A percentile compares a stretch with the other conserved stretches of the same genome.
These are phyloP conservation scores for Acrocephalus scirpaceus DNA, from an alignment of 2,797 vertebrate species.

Conservation along the genomic window DNA sequence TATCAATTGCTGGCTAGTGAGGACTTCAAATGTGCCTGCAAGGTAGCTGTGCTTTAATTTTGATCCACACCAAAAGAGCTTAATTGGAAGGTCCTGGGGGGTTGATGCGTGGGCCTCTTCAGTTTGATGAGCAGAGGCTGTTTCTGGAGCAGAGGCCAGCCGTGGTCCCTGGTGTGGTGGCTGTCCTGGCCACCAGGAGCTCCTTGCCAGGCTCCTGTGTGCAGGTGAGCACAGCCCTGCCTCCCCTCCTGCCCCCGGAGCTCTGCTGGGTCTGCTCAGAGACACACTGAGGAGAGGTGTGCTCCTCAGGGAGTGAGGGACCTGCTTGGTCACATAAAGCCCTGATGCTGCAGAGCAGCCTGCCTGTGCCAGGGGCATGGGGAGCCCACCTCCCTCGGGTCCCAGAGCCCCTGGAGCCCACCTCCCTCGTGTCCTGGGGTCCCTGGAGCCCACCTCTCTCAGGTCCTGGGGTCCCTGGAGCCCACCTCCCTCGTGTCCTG, in stretches of 20 bases:
- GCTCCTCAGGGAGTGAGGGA: accelerated
- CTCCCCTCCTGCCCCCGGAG: accelerated
- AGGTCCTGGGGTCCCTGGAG: background rate
- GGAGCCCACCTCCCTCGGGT: background rate
- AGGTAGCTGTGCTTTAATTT: background rate
- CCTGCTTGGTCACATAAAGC: background rate
- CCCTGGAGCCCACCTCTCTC: too few relatives aligned
- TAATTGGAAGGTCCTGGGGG: background rate
- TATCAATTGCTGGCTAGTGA: background rate
- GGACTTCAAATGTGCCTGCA: background rate
- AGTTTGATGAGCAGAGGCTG: background rate
- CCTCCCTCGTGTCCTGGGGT: too few relatives aligned
- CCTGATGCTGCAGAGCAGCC: accelerated
- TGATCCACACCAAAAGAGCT: background rate
- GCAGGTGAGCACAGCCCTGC: background rate
- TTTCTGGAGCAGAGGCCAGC: background rate
- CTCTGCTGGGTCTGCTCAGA: accelerated
- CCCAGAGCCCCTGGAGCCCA: too few relatives aligned
- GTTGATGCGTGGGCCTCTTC: background rate
- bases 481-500: background rate
- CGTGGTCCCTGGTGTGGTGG: background rate
- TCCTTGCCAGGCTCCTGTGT: accelerated
- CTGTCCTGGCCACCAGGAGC: background rate
- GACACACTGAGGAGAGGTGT: background rate
- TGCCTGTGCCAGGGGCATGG: accelerated